A percentile compares a stretch with the other conserved stretches of the same genome.
phyloP scores from a whole-genome alignment of 2,113 vertebrate genomes.

The Okapia johnstoni region DNA sequence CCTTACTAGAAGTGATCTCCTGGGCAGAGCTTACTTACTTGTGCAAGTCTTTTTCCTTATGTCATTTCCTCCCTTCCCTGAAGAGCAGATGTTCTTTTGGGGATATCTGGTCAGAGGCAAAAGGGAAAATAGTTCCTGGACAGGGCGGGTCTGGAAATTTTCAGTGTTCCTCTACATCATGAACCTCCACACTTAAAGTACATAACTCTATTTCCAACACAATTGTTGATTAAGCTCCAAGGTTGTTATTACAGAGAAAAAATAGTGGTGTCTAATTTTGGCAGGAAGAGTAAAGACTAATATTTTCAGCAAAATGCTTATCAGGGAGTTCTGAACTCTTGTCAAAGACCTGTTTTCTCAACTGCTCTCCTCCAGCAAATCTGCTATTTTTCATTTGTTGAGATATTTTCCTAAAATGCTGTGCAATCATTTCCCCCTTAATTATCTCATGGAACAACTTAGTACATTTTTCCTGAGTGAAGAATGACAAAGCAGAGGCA shows the following conservation, averaged over 20 bases:
- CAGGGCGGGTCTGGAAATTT: conserved; percentile 12
- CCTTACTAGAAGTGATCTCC: neutral
- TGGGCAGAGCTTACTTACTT: neutral
- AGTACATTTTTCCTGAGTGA: neutral
- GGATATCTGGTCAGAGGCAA: conserved; percentile 46
- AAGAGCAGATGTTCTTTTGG: conserved; percentile 64
- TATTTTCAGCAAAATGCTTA: neutral
- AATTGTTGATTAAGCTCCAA: conserved; percentile 32
- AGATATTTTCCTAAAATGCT: neutral
- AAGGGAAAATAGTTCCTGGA: neutral
- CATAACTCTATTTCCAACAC: conserved; percentile 34
- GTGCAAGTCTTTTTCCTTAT: conserved; percentile 20
- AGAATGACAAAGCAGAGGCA: neutral
- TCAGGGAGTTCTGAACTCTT: neutral
- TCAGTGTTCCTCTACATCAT: neutral
- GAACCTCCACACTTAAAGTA: neutral
- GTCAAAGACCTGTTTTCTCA: neutral
- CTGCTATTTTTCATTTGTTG: neutral
- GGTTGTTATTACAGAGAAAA: conserved; percentile 51
- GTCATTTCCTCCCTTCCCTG: conserved; percentile 69
- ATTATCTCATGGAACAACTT: neutral
- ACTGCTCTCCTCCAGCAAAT: neutral
- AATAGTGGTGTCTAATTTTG: neutral
- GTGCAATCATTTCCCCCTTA: neutral
- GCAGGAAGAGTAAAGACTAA: neutral